These are phyloP conservation scores for Tamias sibiricus DNA, from an alignment of 2,113 vertebrate genomes.

Conservation along the genomic window DNA sequence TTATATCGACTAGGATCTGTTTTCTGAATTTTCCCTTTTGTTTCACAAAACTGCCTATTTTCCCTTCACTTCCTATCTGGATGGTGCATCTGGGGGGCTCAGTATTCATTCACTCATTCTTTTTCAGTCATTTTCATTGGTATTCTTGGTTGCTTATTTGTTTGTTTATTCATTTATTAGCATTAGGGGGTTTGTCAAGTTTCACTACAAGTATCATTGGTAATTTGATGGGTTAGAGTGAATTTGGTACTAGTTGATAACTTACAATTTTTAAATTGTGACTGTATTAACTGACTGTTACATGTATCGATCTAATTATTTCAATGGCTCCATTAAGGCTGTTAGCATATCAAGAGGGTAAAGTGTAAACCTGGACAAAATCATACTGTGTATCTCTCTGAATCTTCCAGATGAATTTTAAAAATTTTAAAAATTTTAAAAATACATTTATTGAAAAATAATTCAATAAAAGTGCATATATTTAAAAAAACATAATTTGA, in stretches of 20 bases:
- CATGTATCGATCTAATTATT: background rate
- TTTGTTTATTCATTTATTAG: background rate
- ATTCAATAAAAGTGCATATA: background rate
- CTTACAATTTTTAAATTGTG: background rate
- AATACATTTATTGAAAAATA: background rate
- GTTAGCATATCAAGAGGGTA: background rate
- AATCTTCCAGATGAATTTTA: background rate
- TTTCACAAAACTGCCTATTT: conserved; percentile 52
- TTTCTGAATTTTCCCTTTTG: conserved; percentile 37
- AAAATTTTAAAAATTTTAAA: background rate
- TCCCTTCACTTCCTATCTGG: conserved; percentile 20
- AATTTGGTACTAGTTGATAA: background rate
- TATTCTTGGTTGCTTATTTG: background rate
- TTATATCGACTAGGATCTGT: conserved; percentile 14
- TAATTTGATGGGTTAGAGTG: background rate
- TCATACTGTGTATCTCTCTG: background rate
- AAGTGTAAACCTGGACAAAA: too few relatives aligned
- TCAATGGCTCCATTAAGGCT: background rate
- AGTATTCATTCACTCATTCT: background rate
- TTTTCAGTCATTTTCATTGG: background rate
- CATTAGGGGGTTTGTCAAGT: background rate
- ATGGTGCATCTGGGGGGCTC: background rate
- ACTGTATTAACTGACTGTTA: background rate
- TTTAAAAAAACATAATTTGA: background rate
- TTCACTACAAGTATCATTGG: background rate